Conservation (phyloP, 2,113 vertebrate species). For the Malurus cyaneus region DNA sequence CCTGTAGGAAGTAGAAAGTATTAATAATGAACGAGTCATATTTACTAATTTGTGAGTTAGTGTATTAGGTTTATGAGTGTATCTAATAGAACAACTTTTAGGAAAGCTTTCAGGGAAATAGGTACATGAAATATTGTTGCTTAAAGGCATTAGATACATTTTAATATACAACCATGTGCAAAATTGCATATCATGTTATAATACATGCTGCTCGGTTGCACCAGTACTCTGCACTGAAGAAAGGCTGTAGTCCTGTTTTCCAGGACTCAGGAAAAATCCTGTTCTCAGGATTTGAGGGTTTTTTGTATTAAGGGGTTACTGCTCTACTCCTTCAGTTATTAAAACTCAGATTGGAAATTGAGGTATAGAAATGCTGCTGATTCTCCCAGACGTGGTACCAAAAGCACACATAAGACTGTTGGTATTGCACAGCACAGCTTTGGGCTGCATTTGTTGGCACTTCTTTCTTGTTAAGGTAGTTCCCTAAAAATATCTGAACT, state of each 20-base stretch:
- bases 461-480: not conserved
- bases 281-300: not conserved
- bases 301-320: not conserved
- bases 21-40: not conserved
- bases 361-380: not conserved
- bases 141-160: not conserved
- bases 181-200: not conserved
- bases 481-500: not conserved
- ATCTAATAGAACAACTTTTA: not conserved
- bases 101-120: not conserved
- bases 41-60: not conserved
- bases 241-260: not conserved
- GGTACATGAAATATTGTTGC: not conserved
- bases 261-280: no score
- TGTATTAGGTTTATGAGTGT: not conserved
- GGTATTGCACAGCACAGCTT: not conserved
- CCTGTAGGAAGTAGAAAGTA: not conserved
- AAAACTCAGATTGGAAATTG: not conserved
- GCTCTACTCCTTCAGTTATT: not conserved
- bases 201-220: not conserved
- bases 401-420: not conserved
- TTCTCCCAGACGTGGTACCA: not conserved
- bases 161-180: not conserved
- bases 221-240: not conserved
- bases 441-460: not conserved